These are phyloP conservation scores for Cryptocephalus primarius DNA, from an alignment of 2,888 invertebrate species.

Conservation along the genomic window DNA sequence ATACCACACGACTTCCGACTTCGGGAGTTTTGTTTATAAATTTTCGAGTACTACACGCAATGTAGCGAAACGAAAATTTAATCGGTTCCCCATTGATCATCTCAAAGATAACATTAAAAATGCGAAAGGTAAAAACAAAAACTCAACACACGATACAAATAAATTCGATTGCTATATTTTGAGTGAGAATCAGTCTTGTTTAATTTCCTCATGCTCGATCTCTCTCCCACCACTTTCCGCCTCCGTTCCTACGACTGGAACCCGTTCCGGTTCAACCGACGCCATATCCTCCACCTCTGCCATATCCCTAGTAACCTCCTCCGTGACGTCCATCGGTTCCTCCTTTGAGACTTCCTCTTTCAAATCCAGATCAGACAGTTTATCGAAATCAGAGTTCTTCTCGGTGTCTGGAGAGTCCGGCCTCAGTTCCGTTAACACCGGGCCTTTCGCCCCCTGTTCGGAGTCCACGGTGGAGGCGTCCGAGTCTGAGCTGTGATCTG, in stretches of 20 bases:
- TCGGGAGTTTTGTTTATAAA: too few relatives aligned
- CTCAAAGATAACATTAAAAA: too few relatives aligned
- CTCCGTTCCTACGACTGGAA: too few relatives aligned
- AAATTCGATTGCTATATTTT: neutral
- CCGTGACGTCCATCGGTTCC: neutral
- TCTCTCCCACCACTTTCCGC: too few relatives aligned
- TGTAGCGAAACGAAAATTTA: too few relatives aligned
- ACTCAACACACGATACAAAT: too few relatives aligned
- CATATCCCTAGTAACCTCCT: constrained; percentile 2
- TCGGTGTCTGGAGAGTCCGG: constrained; percentile 16
- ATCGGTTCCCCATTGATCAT: too few relatives aligned
- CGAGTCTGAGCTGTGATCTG: constrained; percentile 11
- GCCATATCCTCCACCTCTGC: constrained; percentile 1
- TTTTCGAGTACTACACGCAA: too few relatives aligned
- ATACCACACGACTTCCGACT: too few relatives aligned
- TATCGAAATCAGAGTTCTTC: constrained; percentile 18
- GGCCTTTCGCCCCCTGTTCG: constrained; percentile 7
- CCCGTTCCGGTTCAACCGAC: too few relatives aligned
- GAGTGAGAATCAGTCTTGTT: constrained; percentile 8
- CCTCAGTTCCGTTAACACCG: constrained; percentile 5
- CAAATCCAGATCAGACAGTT: constrained; percentile 16
- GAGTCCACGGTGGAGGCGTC: constrained; percentile 31
- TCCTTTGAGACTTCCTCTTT: constrained; percentile 4
- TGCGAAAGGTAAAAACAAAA: too few relatives aligned
- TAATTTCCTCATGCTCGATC: constrained; percentile 2